Percentiles rank a stretch among this genome's conserved stretches.
Evolutionary conservation across 2,113 vertebrate species (phyloP).

Genomic region (Oceanites oceanicus): DNA sequence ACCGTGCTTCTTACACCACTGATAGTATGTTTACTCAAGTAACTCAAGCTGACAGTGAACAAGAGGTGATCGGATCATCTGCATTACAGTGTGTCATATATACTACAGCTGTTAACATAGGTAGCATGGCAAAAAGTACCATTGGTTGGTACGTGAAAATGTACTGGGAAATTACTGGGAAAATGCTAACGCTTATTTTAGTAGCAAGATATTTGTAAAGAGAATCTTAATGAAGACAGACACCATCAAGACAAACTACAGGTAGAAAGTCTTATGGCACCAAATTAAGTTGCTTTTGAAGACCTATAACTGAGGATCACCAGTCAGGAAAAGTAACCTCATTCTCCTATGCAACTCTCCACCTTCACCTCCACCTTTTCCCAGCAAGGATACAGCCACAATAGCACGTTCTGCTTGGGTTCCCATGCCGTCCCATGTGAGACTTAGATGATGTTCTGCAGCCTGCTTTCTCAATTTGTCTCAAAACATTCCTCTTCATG

Average conservation of each 20-base stretch:
- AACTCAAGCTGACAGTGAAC: background rate
- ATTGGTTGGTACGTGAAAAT: background rate
- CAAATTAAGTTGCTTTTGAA: background rate
- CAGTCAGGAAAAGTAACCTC: background rate
- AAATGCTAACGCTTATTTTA: background rate
- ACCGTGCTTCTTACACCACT: background rate
- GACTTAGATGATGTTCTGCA: background rate
- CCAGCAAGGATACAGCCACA: too few relatives aligned
- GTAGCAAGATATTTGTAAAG: background rate
- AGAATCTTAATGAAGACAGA: background rate
- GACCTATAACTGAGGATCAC: background rate
- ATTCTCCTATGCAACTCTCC: background rate
- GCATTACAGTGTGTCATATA: too few relatives aligned
- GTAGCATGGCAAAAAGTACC: background rate
- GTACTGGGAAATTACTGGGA: background rate
- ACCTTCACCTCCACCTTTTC: background rate
- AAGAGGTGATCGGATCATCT: background rate
- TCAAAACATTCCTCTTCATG: background rate
- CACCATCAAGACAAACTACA: background rate
- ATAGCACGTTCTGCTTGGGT: rapidly evolving
- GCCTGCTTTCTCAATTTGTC: background rate
- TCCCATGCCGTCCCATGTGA: background rate
- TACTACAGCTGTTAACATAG: background rate
- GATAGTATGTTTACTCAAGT: background rate
- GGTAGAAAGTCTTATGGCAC: background rate